Conservation (phyloP, 2,113 vertebrate species). For the Xiphophorus couchianus region DNA sequence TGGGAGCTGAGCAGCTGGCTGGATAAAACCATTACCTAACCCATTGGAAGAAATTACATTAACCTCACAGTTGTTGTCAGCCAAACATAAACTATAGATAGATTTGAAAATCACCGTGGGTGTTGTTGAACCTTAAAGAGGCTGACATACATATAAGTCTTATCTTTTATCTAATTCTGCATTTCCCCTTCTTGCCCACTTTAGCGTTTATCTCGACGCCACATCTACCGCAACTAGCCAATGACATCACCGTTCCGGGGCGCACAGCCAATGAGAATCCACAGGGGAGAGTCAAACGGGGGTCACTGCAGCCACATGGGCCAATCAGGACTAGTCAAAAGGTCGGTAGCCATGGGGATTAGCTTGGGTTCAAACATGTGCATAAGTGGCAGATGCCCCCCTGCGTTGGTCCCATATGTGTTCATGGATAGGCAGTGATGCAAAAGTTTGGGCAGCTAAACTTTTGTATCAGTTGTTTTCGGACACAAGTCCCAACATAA, state of each 20-base stretch:
- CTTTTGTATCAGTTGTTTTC: no score
- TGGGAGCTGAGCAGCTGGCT: not conserved
- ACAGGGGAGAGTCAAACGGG: constrained; percentile 56
- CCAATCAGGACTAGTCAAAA: constrained; percentile 46
- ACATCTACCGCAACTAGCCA: constrained; percentile 44
- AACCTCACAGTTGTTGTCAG: not conserved
- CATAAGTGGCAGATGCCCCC: constrained; percentile 56
- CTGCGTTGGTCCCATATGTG: constrained; percentile 50
- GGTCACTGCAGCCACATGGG: constrained; percentile 57
- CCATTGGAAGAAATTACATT: not conserved
- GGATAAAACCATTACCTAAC: not conserved
- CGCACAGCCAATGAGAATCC: constrained; percentile 60
- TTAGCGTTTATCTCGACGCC: constrained; percentile 32
- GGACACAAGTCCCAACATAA: constrained; percentile 18
- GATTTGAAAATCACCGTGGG: not conserved
- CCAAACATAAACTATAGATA: not conserved
- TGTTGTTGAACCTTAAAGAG: not conserved
- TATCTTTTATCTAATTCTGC: constrained; percentile 36
- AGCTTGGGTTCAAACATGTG: constrained; percentile 58
- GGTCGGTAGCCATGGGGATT: constrained; percentile 69
- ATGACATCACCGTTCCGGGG: constrained; percentile 64
- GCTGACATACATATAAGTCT: constrained; percentile 4
- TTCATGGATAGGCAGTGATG: constrained; percentile 7
- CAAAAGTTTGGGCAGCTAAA: constrained; percentile 8
- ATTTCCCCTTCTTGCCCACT: constrained; percentile 8